A percentile compares a stretch with the other conserved stretches of the same genome.
These are phyloP conservation scores for Hippocampus comes DNA, from an alignment of 2,113 vertebrate species.

Conservation along the genomic window DNA sequence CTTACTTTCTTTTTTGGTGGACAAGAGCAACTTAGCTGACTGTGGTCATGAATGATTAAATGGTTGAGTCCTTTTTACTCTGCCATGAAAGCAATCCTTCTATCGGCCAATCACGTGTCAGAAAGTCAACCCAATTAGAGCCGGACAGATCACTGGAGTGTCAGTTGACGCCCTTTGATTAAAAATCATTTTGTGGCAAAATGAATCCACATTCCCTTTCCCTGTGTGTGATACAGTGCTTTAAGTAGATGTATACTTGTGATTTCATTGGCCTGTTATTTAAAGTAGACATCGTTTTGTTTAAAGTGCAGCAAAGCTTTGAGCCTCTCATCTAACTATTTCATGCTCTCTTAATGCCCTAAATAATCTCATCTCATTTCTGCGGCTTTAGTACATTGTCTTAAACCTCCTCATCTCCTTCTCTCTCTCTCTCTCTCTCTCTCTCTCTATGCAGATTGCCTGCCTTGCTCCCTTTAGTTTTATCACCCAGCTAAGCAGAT, in stretches of 20 bases:
- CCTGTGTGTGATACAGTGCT: not conserved
- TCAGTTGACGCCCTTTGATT: not conserved
- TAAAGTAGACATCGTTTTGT: conserved; percentile 2
- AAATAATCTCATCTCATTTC: conserved; percentile 47
- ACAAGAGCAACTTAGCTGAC: not conserved
- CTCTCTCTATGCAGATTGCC: conserved; percentile 23
- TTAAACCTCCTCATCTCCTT: conserved; percentile 2
- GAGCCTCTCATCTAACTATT: conserved; percentile 26
- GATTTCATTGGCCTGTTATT: conserved; percentile 5
- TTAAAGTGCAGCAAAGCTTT: conserved; percentile 1
- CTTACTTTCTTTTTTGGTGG: not conserved
- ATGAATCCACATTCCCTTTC: not conserved
- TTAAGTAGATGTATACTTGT: not conserved
- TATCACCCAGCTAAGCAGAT: conserved; percentile 35
- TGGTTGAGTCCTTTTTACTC: not conserved
- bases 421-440: not conserved
- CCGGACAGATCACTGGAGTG: not conserved
- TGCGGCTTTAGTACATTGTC: conserved; percentile 27
- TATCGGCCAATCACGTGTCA: not conserved
- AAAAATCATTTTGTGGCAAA: not conserved
- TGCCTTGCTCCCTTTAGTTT: conserved; percentile 31
- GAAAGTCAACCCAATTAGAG: not conserved
- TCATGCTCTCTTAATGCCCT: conserved; percentile 40
- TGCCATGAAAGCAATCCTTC: not conserved
- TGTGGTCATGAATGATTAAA: not conserved